A percentile compares a stretch with the other conserved stretches of the same genome.
phyloP scores from a whole-genome alignment of 1,140 invertebrate genomes.

The Tetramorium alpestre region DNA sequence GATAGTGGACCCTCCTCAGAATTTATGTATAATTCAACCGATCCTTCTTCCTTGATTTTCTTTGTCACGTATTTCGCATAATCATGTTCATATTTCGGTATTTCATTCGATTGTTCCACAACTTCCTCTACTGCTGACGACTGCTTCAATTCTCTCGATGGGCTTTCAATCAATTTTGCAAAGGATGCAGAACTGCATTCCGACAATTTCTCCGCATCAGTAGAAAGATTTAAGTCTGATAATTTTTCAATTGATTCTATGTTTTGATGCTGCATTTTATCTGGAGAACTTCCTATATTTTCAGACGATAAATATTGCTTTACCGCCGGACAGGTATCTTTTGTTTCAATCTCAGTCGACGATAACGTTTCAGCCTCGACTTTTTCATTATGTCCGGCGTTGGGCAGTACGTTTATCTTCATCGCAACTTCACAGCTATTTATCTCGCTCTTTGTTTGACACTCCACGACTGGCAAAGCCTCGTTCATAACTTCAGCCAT shows the following conservation, averaged over 20 bases:
- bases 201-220: background rate
- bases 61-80: constrained; percentile 13
- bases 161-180: background rate
- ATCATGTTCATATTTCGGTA: constrained; percentile 36
- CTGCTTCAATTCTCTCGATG: background rate
- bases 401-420: constrained; percentile 33
- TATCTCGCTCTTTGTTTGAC: constrained; percentile 48
- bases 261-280: background rate
- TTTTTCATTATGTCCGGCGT: background rate
- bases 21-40: constrained; percentile 35
- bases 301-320: constrained; percentile 19
- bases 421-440: constrained; percentile 20
- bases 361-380: background rate
- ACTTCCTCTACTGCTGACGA: background rate
- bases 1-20: constrained; percentile 74
- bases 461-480: constrained; percentile 2
- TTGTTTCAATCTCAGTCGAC: constrained; percentile 33
- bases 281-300: background rate
- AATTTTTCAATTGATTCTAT: background rate
- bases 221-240: background rate
- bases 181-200: background rate
- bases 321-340: background rate
- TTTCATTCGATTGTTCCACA: background rate
- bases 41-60: constrained; percentile 18
- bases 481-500: constrained; percentile 22